A percentile compares a stretch with the other conserved stretches of the same genome.
Evolutionary conservation across 2,888 invertebrate genomes (phyloP).

Genomic region (Mythimna ferrago): DNA sequence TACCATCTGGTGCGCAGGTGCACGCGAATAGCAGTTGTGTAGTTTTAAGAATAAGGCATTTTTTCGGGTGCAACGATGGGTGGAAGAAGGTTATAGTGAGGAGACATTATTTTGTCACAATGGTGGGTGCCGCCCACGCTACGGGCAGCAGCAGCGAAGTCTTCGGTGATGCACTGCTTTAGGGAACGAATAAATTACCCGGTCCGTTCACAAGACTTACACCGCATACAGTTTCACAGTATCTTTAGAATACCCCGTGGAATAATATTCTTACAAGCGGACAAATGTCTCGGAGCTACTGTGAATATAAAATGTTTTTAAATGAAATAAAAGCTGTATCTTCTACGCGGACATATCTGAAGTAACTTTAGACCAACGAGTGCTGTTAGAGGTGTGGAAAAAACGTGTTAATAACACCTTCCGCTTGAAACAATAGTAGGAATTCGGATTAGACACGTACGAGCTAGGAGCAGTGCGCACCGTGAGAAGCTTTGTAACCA

Average conservation of each 20-base stretch:
- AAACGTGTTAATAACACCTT: slow-evolving; percentile 67
- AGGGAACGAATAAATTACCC: slow-evolving; percentile 89
- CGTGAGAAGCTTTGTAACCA: slow-evolving; percentile 88
- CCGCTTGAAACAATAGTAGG: slow-evolving; percentile 74
- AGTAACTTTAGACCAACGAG: slow-evolving; percentile 49
- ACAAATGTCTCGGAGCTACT: slow-evolving; percentile 60
- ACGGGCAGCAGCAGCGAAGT: slow-evolving; percentile 83
- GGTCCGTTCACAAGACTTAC: slow-evolving; percentile 79
- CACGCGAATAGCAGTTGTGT: slow-evolving; percentile 73
- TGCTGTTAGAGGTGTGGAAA: slow-evolving; percentile 58
- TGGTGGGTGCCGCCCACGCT: slow-evolving; percentile 89
- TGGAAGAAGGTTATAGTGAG: slow-evolving; percentile 84
- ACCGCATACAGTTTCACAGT: slow-evolving; percentile 80
- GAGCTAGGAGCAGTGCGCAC: slow-evolving; percentile 74
- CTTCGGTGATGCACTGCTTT: slow-evolving; percentile 89
- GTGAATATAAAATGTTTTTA: slow-evolving; percentile 56
- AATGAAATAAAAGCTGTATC: slow-evolving; percentile 50
- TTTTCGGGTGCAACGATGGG: slow-evolving; percentile 72
- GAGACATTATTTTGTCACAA: slow-evolving; percentile 90
- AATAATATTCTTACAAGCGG: slow-evolving; percentile 75
- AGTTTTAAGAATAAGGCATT: slow-evolving; percentile 73
- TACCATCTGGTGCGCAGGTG: slow-evolving; percentile 82
- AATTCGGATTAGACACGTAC: slow-evolving; percentile 75
- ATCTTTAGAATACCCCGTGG: slow-evolving; percentile 78
- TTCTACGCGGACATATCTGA: slow-evolving; percentile 18